Conservation (phyloP, 2,888 invertebrate species). For the Lamellibrachia columna region DNA sequence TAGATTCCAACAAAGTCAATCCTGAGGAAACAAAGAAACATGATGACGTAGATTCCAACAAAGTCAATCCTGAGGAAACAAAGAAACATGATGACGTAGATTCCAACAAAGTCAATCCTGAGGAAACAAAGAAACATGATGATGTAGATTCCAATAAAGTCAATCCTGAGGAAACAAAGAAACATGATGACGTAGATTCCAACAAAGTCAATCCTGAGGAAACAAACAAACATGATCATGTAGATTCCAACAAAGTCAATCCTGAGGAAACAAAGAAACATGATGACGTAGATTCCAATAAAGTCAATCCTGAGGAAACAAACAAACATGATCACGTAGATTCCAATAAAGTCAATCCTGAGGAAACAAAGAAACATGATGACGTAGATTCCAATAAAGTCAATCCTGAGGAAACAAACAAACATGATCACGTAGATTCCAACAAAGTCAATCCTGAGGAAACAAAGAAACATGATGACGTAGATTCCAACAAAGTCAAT, state of each 20-base stretch:
- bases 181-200: constrained; percentile 60
- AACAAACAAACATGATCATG: constrained; percentile 54
- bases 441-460: constrained; percentile 34
- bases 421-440: constrained; percentile 60
- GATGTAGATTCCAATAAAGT: constrained; percentile 53
- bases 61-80: constrained; percentile 22
- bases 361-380: constrained; percentile 50
- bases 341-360: constrained; percentile 43
- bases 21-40: constrained; percentile 45
- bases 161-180: constrained; percentile 25
- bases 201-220: constrained; percentile 34
- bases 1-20: constrained; percentile 49
- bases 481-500: constrained; percentile 49
- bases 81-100: constrained; percentile 58
- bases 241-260: constrained; percentile 49
- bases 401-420: constrained; percentile 26
- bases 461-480: constrained; percentile 54
- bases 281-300: constrained; percentile 53
- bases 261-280: no score
- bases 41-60: constrained; percentile 56
- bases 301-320: constrained; percentile 22
- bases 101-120: constrained; percentile 43
- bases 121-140: constrained; percentile 50
- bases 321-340: constrained; percentile 58
- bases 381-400: constrained; percentile 53